These are phyloP conservation scores for Formicarius rufipectus DNA, from an alignment of 2,113 vertebrate genomes.

Conservation along the genomic window DNA sequence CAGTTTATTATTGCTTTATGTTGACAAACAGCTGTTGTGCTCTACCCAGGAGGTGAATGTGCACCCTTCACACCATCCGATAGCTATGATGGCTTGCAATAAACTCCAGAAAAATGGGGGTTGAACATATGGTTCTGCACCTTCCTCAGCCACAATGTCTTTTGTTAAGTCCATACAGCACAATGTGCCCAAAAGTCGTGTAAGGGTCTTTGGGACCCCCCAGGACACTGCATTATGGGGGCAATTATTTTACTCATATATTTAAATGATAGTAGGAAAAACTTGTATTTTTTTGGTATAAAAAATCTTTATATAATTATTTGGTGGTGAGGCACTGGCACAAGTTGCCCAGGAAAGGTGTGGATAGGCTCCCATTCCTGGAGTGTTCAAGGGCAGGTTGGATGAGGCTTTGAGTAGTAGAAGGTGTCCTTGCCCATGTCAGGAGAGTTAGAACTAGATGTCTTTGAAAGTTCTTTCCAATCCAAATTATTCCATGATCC, in stretches of 20 bases:
- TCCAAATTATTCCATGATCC: neutral
- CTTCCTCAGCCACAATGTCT: neutral
- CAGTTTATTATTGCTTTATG: neutral
- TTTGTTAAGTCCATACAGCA: neutral
- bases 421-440: neutral
- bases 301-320: neutral
- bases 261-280: neutral
- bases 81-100: neutral
- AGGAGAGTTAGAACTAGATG: neutral
- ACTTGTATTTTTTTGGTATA: neutral
- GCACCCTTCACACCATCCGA: neutral
- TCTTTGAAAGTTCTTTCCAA: neutral
- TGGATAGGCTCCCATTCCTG: neutral
- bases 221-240: neutral
- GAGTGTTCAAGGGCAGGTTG: neutral
- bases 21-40: constrained; percentile 13
- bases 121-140: neutral
- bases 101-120: neutral
- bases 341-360: neutral
- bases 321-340: neutral
- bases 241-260: neutral
- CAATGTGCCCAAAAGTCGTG: accelerated
- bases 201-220: neutral
- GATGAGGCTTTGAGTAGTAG: neutral
- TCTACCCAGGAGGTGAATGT: neutral